These are phyloP conservation scores for Cebus imitator DNA, from an alignment of 2,113 vertebrate genomes.

Conservation along the genomic window DNA sequence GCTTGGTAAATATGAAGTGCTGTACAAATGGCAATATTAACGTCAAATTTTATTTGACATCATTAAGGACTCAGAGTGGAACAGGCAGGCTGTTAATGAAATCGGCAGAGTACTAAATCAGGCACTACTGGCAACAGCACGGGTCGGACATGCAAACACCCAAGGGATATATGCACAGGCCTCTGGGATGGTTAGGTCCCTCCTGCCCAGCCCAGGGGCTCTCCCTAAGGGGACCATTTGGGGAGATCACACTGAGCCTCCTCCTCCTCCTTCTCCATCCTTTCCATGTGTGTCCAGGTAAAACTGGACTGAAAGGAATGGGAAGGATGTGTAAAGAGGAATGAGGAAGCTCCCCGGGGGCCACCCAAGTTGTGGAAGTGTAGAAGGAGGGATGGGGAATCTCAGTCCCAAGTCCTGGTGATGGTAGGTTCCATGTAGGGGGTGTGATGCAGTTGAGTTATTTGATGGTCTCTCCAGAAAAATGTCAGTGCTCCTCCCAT, in stretches of 20 bases:
- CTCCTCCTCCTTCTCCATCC: neutral
- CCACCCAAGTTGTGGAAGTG: neutral
- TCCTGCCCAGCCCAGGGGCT: neutral
- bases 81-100: slow-evolving; percentile 57
- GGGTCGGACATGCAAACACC: neutral
- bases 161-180: neutral
- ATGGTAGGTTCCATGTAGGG: neutral
- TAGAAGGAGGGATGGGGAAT: neutral
- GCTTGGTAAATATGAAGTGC: slow-evolving; percentile 56
- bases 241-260: neutral
- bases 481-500: rapidly evolving
- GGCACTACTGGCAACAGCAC: neutral
- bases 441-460: rapidly evolving
- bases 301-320: neutral
- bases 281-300: neutral
- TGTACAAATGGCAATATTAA: slow-evolving; percentile 59
- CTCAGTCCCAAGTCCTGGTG: neutral
- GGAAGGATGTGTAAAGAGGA: neutral
- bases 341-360: neutral
- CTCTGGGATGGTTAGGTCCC: neutral
- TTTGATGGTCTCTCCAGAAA: neutral
- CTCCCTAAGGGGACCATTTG: rapidly evolving
- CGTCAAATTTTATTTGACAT: slow-evolving; percentile 67
- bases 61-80: slow-evolving; percentile 61
- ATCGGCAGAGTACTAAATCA: slow-evolving; percentile 37